phyloP scores from a whole-genome alignment of 2,113 vertebrate genomes.

The Odontophorus gujanensis region DNA sequence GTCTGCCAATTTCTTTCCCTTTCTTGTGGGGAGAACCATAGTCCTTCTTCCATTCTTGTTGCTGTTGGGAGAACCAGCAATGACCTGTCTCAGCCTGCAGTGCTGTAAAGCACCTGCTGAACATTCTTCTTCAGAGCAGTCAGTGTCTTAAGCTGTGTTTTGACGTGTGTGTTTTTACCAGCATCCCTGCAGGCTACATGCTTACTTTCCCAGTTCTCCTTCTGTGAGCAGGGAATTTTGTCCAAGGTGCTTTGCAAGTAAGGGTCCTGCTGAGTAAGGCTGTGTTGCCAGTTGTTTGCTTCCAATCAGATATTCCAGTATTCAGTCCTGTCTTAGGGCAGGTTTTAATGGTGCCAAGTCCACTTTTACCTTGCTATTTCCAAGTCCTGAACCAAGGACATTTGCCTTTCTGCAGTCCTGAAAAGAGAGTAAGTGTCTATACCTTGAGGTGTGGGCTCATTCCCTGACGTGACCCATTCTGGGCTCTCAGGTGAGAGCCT shows the following conservation, averaged over 20 bases:
- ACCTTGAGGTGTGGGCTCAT: not conserved
- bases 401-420: not conserved
- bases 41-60: not conserved
- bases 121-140: not conserved
- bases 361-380: slow-evolving; percentile 12
- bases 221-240: not conserved
- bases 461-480: not conserved
- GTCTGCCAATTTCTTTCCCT: not conserved
- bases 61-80: not conserved
- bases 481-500: not conserved
- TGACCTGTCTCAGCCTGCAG: not conserved
- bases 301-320: not conserved
- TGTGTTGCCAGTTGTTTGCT: rapidly evolving
- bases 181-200: not conserved
- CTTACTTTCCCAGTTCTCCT: not conserved
- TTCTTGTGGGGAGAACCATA: not conserved
- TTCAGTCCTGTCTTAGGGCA: not conserved
- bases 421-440: not conserved
- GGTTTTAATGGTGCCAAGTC: not conserved
- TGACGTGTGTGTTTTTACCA: not conserved
- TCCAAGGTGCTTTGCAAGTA: not conserved
- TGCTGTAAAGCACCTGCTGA: rapidly evolving
- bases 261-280: not conserved
- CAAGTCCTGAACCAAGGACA: not conserved
- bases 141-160: not conserved